Evolutionary conservation across 2,797 vertebrate genomes (phyloP).

Genomic region (Enteromius unitaeniatus): DNA sequence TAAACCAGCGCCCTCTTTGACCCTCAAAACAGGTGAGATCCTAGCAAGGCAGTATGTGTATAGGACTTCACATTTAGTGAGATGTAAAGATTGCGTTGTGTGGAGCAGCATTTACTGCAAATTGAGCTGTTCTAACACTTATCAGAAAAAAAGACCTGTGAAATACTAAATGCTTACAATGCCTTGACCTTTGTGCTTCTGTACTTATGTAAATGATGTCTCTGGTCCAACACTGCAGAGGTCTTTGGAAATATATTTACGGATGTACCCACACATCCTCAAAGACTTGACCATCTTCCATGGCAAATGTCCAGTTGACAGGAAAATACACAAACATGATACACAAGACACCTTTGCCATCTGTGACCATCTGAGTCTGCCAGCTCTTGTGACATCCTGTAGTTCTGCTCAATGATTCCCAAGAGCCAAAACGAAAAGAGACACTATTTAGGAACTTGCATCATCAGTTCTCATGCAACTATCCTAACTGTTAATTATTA

Average conservation of each 20-base stretch:
- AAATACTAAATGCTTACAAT: not conserved
- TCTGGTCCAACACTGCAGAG: not conserved
- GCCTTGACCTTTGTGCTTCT: not conserved
- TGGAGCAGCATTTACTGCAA: too few species aligned
- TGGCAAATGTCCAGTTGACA: constrained; percentile 43
- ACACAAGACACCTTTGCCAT: constrained; percentile 48
- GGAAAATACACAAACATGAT: constrained; percentile 46
- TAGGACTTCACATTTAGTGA: not conserved
- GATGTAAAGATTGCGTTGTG: not conserved
- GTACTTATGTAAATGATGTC: not conserved
- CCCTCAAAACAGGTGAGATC: too few species aligned
- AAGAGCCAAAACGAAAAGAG: not conserved
- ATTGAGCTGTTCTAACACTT: too few species aligned
- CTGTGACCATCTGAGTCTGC: constrained; percentile 39
- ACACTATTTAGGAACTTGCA: not conserved
- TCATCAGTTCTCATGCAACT: not conserved
- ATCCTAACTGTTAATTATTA: not conserved
- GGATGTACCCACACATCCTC: constrained; percentile 11
- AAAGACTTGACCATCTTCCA: constrained; percentile 34
- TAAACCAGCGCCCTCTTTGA: not conserved
- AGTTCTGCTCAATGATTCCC: constrained; percentile 12
- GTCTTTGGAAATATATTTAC: constrained; percentile 17
- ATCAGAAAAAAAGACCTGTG: not conserved
- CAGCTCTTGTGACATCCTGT: constrained; percentile 9
- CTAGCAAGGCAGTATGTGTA: too few species aligned